Percentiles rank a stretch among this genome's conserved stretches.
Evolutionary conservation across 2,888 invertebrate species (phyloP).

Genomic region (Allacma fusca): DNA sequence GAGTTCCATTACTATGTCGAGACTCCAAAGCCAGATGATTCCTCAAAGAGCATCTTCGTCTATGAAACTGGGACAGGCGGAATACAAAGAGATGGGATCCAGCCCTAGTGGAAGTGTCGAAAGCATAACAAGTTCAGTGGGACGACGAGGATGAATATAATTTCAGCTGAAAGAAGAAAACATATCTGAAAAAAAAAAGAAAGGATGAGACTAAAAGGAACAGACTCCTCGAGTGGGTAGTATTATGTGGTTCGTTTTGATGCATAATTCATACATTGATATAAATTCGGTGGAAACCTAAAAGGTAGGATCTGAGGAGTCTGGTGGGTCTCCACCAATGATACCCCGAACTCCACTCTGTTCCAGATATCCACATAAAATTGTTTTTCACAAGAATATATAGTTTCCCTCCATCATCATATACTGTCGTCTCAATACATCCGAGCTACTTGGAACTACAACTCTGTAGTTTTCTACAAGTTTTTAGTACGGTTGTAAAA

Average conservation of each 20-base stretch:
- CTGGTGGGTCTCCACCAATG: too few relatives aligned
- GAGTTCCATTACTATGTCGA: neutral
- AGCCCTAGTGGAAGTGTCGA: neutral
- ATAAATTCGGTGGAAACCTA: too few relatives aligned
- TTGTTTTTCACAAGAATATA: too few relatives aligned
- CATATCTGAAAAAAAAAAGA: too few relatives aligned
- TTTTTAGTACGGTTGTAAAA: too few relatives aligned
- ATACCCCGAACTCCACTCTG: too few relatives aligned
- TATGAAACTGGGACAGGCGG: neutral
- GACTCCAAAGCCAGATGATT: neutral
- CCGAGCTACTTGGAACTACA: too few relatives aligned
- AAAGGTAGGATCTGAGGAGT: too few relatives aligned
- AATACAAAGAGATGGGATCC: neutral
- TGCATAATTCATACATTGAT: neutral
- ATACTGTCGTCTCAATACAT: too few relatives aligned
- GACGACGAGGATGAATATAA: neutral
- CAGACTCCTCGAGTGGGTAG: neutral
- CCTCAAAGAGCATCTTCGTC: neutral
- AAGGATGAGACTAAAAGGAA: neutral
- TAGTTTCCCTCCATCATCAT: too few relatives aligned
- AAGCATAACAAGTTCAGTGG: neutral
- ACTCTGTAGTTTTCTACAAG: too few relatives aligned
- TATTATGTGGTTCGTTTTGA: neutral
- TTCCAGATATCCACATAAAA: too few relatives aligned
- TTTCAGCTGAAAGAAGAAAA: neutral